Percentiles rank a stretch among this genome's conserved stretches.
These are phyloP conservation scores for Galagoides demidoff DNA, from an alignment of 2,797 vertebrate genomes.

Conservation along the genomic window DNA sequence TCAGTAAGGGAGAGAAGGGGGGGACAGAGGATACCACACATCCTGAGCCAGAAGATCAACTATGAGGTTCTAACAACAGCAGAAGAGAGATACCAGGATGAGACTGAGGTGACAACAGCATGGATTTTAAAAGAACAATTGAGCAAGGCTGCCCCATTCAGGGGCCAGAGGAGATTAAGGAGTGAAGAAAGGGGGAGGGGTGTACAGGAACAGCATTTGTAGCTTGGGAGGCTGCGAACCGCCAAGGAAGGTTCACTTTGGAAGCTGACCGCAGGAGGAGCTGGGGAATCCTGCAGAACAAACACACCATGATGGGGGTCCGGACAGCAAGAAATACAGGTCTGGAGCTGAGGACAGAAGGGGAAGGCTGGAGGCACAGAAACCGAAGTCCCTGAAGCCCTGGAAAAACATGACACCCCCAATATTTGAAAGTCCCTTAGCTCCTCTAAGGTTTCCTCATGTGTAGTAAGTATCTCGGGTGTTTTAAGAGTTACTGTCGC, in stretches of 20 bases:
- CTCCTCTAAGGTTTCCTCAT: neutral
- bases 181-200: neutral
- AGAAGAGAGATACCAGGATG: neutral
- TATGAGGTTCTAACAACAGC: neutral
- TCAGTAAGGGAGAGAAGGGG: too few relatives aligned
- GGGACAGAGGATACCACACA: neutral
- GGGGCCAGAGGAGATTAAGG: neutral
- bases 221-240: accelerated
- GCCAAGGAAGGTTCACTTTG: neutral
- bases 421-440: neutral
- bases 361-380: neutral
- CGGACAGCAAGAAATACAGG: neutral
- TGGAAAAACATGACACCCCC: neutral
- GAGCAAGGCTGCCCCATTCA: neutral
- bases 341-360: neutral
- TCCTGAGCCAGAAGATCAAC: neutral
- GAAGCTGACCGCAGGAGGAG: neutral
- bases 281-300: neutral
- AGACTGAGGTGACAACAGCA: neutral
- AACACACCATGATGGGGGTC: neutral
- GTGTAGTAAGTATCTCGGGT: neutral
- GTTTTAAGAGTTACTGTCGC: neutral
- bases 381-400: neutral
- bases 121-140: neutral
- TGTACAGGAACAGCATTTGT: neutral